Evolutionary conservation across 2,113 vertebrate genomes (phyloP).

Genomic region (Amblyopsis rosae): DNA sequence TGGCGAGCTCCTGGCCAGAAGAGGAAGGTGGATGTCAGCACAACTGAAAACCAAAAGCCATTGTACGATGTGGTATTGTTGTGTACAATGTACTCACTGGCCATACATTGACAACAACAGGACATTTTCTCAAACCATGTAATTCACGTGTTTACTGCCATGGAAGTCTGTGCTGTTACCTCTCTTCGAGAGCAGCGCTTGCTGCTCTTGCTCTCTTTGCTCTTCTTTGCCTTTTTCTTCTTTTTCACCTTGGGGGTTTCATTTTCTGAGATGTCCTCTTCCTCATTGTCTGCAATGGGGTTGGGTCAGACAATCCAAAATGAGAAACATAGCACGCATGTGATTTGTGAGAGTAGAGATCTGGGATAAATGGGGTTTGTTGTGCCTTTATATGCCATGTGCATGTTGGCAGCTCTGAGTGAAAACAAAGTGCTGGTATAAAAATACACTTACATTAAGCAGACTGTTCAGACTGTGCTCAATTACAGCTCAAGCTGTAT

Average conservation of each 20-base stretch:
- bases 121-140: too few relatives aligned
- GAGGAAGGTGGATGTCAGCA: neutral
- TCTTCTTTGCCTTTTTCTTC: constrained; percentile 97
- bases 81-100: too few relatives aligned
- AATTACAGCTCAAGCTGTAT: neutral
- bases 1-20: constrained; percentile 79
- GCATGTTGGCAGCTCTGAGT: too few relatives aligned
- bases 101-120: too few relatives aligned
- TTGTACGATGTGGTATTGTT: neutral
- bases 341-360: too few relatives aligned
- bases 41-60: neutral
- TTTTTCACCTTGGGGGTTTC: constrained; percentile 96
- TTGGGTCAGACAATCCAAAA: neutral
- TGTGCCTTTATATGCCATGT: too few relatives aligned
- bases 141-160: neutral
- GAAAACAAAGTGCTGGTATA: neutral
- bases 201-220: constrained; percentile 89
- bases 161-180: constrained; percentile 61
- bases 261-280: constrained; percentile 93
- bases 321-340: neutral
- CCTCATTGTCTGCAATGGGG: constrained; percentile 80
- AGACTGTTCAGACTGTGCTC: neutral
- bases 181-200: constrained; percentile 94
- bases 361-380: too few relatives aligned
- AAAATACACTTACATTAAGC: neutral